These are phyloP conservation scores for Philhelius pedissequus DNA, from an alignment of 2,888 invertebrate species.

Conservation along the genomic window DNA sequence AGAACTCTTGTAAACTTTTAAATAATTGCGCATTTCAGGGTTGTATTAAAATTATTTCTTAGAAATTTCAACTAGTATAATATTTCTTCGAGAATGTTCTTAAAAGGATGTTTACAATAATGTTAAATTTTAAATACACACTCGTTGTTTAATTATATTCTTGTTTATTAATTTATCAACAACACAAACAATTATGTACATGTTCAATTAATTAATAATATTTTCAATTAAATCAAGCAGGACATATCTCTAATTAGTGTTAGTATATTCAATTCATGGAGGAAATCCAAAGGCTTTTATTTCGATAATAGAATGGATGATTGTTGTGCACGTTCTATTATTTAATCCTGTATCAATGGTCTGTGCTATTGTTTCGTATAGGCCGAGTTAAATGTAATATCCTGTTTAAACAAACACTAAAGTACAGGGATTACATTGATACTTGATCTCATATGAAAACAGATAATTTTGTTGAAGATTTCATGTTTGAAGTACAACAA, in stretches of 20 bases:
- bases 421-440: neutral
- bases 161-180: neutral
- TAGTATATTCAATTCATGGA: neutral
- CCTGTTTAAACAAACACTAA: neutral
- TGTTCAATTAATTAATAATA: neutral
- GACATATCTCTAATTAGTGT: neutral
- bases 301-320: neutral
- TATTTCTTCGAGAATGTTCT: neutral
- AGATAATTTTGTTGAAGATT: neutral
- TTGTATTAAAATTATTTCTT: neutral
- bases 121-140: neutral
- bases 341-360: neutral
- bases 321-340: neutral
- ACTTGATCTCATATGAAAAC: neutral
- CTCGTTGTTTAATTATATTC: neutral
- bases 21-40: neutral
- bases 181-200: neutral
- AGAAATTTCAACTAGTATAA: neutral
- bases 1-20: neutral
- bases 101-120: slow-evolving; percentile 4
- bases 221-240: neutral
- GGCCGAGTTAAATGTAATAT: neutral
- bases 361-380: neutral
- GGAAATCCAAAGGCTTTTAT: neutral
- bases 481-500: neutral